Percentiles rank a stretch among this genome's conserved stretches.
Conservation (phyloP, 92 coral and sea anemone species). For the Virgularia gustaviana region DNA sequence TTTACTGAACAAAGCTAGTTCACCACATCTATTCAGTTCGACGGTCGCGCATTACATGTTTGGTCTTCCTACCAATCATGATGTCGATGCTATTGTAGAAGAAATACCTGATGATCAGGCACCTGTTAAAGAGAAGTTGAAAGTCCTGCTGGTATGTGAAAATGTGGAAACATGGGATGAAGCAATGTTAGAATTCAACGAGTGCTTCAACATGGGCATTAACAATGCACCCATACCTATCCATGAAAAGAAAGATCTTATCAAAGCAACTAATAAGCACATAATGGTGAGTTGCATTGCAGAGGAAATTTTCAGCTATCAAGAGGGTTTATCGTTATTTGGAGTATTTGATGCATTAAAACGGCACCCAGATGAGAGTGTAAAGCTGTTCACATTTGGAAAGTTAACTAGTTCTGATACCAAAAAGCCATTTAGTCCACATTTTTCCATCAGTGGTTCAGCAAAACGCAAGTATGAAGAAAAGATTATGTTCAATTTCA, state of each 20-base stretch:
- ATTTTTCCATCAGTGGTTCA: constrained; percentile 25
- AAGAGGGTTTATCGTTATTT: constrained; percentile 48
- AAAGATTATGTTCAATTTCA: constrained; percentile 39
- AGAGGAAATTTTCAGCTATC: constrained; percentile 40
- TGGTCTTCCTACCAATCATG: constrained; percentile 9
- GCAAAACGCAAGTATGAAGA: constrained; percentile 38
- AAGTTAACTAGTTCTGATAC: constrained; percentile 12
- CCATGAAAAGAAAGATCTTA: constrained; percentile 25
- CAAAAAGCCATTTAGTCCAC: constrained; percentile 9
- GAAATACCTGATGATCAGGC: constrained; percentile 28
- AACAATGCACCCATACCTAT: constrained; percentile 37
- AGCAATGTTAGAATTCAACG: constrained; percentile 32
- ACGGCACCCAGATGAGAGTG: constrained; percentile 19
- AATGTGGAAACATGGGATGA: constrained; percentile 30
- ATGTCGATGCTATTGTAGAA: neutral
- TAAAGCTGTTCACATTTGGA: constrained; percentile 11
- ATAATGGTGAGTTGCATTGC: constrained; percentile 34
- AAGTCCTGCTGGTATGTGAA: constrained; percentile 27
- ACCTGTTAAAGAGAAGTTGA: constrained; percentile 35
- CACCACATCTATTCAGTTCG: constrained; percentile 50
- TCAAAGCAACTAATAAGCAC: constrained; percentile 36
- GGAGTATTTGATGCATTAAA: constrained; percentile 42
- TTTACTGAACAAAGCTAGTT: constrained; percentile 44
- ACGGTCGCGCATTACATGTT: constrained; percentile 42
- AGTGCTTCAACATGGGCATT: constrained; percentile 53